These are phyloP conservation scores for Chunga burmeisteri DNA, from an alignment of 2,113 vertebrate species.

Conservation along the genomic window DNA sequence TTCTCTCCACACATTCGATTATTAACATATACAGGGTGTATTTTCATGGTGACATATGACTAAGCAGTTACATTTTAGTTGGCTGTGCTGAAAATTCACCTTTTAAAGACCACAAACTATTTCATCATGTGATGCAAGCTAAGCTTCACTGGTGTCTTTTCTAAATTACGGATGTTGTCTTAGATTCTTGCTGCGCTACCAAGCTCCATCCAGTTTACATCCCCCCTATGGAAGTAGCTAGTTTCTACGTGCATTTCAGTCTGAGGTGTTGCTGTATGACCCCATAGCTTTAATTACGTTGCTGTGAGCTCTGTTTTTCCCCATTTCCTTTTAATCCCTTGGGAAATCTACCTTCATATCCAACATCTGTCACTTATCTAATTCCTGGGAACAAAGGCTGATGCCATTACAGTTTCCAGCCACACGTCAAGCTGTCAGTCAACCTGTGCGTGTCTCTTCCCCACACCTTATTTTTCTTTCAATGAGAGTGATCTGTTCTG, in stretches of 20 bases:
- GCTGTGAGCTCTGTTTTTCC: background rate
- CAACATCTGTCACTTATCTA: background rate
- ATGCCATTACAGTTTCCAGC: background rate
- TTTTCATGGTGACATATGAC: background rate
- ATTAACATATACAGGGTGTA: background rate
- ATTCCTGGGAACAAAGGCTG: background rate
- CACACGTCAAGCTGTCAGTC: background rate
- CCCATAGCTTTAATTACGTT: background rate
- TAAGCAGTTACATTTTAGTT: background rate
- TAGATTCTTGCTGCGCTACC: background rate
- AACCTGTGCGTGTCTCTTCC: background rate
- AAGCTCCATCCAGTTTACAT: background rate
- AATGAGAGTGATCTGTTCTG: background rate
- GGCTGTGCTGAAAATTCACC: background rate
- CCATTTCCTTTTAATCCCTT: background rate
- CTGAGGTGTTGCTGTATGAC: background rate
- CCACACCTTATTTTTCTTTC: background rate
- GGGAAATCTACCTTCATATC: background rate
- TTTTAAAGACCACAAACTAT: background rate
- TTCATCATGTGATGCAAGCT: background rate
- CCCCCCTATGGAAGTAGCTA: background rate
- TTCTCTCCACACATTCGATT: background rate
- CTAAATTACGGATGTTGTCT: background rate
- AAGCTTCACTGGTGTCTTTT: background rate
- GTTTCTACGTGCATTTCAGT: background rate